Percentiles rank a stretch among this genome's conserved stretches.
These are phyloP conservation scores for Dromas ardeola DNA, from an alignment of 2,113 vertebrate genomes.

Conservation along the genomic window DNA sequence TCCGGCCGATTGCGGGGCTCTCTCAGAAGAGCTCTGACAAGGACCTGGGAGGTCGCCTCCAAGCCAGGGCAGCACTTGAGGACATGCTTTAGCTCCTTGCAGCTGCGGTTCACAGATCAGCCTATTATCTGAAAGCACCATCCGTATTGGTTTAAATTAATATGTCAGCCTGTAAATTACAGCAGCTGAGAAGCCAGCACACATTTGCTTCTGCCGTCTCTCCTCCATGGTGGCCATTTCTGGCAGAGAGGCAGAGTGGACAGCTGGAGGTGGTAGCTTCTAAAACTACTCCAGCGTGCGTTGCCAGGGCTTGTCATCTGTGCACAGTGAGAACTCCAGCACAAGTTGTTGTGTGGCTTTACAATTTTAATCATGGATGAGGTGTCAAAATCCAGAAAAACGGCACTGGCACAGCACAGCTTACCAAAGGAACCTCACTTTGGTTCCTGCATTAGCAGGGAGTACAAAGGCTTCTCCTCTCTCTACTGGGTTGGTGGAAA, in stretches of 20 bases:
- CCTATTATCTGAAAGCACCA: neutral
- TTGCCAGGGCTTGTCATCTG: constrained; percentile 30
- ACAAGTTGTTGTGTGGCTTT: neutral
- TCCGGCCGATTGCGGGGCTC: rapidly evolving
- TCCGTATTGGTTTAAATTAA: neutral
- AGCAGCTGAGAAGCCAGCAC: neutral
- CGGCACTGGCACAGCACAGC: neutral
- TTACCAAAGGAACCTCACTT: neutral
- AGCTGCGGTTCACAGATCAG: neutral
- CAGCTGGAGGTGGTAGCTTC: constrained; percentile 39
- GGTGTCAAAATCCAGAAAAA: neutral
- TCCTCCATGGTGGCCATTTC: neutral
- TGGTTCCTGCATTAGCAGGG: neutral
- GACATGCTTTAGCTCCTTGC: neutral
- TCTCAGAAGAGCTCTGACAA: neutral
- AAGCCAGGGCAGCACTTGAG: neutral
- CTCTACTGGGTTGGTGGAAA: neutral
- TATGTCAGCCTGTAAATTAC: neutral
- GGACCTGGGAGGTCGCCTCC: neutral
- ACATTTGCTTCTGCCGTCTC: neutral
- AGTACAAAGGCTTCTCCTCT: neutral
- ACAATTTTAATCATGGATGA: neutral
- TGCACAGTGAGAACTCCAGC: neutral
- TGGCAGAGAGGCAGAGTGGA: neutral
- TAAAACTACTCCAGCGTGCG: neutral